These are phyloP conservation scores for Chauna torquata DNA, from an alignment of 2,113 vertebrate genomes.

Conservation along the genomic window DNA sequence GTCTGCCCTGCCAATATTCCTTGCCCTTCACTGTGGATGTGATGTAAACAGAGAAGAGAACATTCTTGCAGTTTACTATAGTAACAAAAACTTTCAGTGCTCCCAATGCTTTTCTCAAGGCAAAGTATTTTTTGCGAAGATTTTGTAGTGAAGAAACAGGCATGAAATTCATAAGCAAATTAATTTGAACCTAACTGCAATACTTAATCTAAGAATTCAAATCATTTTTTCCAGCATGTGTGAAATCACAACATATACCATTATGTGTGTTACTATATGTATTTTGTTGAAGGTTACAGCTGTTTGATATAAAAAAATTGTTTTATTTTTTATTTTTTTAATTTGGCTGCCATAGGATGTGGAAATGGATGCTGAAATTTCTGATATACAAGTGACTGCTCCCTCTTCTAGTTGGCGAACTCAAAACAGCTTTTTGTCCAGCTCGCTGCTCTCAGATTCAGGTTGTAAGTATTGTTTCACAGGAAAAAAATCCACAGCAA, in stretches of 20 bases:
- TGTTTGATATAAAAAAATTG: not conserved
- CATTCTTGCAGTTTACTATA: not conserved
- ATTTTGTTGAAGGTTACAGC: not conserved
- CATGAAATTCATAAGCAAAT: not conserved
- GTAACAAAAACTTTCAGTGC: not conserved
- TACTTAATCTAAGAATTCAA: conserved; percentile 3
- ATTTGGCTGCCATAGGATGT: conserved; percentile 76
- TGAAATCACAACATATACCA: not conserved
- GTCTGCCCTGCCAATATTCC: not conserved
- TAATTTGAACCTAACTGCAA: not conserved
- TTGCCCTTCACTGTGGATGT: not conserved
- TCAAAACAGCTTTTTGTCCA: conserved; percentile 71
- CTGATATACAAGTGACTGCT: conserved; percentile 65
- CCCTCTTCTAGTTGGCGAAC: conserved; percentile 77
- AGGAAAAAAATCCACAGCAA: not conserved
- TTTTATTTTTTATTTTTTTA: not conserved
- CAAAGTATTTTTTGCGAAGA: not conserved
- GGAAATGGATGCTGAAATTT: conserved; percentile 75
- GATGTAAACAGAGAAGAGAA: not conserved
- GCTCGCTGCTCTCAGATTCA: conserved; percentile 74
- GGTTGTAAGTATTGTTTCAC: conserved; percentile 80
- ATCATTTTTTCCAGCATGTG: not conserved
- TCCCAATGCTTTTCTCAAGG: not conserved
- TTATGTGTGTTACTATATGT: not conserved
- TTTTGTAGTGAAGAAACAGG: not conserved